Conservation (phyloP, 2,113 vertebrate species). For the Sylvilagus bachmani region DNA sequence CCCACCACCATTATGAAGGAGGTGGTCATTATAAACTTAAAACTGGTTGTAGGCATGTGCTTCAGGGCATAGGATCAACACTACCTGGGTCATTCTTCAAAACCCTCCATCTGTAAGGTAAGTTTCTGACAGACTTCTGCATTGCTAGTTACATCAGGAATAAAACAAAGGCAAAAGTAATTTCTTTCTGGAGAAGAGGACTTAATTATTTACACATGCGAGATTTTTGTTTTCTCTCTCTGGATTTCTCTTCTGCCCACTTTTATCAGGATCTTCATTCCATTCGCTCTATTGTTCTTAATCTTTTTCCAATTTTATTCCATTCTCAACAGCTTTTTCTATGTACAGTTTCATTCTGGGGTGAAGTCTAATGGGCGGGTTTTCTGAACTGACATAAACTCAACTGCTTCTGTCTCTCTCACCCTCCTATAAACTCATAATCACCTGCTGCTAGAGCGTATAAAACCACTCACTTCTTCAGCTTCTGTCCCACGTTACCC, state of each 20-base stretch:
- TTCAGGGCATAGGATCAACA: not conserved
- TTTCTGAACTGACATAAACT: not conserved
- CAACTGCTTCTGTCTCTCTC: too few relatives aligned
- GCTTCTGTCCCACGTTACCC: too few relatives aligned
- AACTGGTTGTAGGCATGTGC: accelerated
- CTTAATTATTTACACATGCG: not conserved
- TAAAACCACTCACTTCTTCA: not conserved
- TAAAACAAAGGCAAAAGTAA: not conserved
- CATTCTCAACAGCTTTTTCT: not conserved
- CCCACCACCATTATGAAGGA: not conserved
- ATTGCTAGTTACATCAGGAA: not conserved
- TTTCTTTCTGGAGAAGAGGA: not conserved
- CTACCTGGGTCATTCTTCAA: not conserved
- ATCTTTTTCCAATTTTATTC: not conserved
- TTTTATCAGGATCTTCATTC: not conserved
- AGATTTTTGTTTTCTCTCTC: not conserved
- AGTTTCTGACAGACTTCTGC: not conserved
- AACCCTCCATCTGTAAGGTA: not conserved
- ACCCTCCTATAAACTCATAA: not conserved
- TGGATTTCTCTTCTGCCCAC: not conserved
- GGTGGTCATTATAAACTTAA: not conserved
- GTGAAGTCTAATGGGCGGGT: not conserved
- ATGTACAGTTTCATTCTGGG: not conserved
- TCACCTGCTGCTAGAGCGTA: not conserved
- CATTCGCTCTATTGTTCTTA: not conserved